These are phyloP conservation scores for Agrypnus murinus DNA, from an alignment of 2,888 invertebrate species.

Conservation along the genomic window DNA sequence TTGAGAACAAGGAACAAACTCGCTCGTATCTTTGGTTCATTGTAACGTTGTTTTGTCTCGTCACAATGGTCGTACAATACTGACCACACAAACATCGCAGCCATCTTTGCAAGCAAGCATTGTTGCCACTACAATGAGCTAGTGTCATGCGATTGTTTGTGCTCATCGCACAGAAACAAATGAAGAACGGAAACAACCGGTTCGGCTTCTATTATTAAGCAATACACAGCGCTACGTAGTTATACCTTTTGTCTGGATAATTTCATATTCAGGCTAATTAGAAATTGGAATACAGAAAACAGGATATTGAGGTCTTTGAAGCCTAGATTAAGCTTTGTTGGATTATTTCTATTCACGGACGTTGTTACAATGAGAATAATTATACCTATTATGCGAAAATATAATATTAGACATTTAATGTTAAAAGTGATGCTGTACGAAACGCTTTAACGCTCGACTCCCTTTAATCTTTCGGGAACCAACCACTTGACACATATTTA, in stretches of 20 bases:
- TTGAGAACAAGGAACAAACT: slow-evolving; percentile 59
- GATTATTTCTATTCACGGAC: slow-evolving; percentile 50
- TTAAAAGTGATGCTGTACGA: slow-evolving; percentile 31
- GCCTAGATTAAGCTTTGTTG: slow-evolving; percentile 57
- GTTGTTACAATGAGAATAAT: slow-evolving; percentile 52
- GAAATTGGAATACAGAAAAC: slow-evolving; percentile 63
- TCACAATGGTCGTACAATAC: slow-evolving; percentile 65
- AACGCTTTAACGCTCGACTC: slow-evolving; percentile 34
- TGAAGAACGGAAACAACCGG: slow-evolving; percentile 68
- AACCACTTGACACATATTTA: too few relatives aligned
- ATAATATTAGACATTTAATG: slow-evolving; percentile 32
- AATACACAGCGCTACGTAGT: slow-evolving; percentile 61
- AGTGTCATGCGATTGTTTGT: slow-evolving; percentile 68
- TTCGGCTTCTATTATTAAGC: slow-evolving; percentile 67
- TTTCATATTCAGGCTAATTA: slow-evolving; percentile 65
- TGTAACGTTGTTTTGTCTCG: slow-evolving; percentile 65
- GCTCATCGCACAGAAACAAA: slow-evolving; percentile 67
- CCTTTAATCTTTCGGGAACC: neutral
- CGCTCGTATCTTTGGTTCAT: slow-evolving; percentile 62
- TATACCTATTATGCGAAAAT: slow-evolving; percentile 46
- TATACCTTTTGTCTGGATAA: slow-evolving; percentile 64
- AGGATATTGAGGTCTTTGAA: slow-evolving; percentile 62
- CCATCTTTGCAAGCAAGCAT: slow-evolving; percentile 65
- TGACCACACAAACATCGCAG: slow-evolving; percentile 66
- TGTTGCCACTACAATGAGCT: slow-evolving; percentile 66